Evolutionary conservation across 2,113 vertebrate species (phyloP).

Genomic region (Aspiorhynchus laticeps): DNA sequence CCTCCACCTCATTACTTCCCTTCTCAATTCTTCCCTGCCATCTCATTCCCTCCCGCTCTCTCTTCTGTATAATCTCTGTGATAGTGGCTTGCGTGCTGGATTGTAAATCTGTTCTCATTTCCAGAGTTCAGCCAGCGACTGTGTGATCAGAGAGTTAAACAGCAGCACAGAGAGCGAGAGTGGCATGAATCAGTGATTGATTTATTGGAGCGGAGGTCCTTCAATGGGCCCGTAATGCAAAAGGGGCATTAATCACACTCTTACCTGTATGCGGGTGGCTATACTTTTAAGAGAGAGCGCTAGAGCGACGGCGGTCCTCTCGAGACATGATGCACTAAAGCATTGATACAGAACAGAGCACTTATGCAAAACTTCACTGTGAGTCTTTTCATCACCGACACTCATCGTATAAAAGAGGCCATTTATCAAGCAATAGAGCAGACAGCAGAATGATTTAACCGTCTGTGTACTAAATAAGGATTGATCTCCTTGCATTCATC

Average conservation of each 20-base stretch:
- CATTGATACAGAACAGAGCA: constrained; percentile 19
- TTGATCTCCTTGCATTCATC: constrained; percentile 43
- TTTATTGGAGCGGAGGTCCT: constrained; percentile 37
- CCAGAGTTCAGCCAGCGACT: constrained; percentile 27
- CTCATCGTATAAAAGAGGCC: constrained; percentile 17
- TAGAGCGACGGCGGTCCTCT: background rate
- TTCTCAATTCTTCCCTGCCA: background rate
- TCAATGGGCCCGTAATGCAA: constrained; percentile 19
- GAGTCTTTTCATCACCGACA: constrained; percentile 33
- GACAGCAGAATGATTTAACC: constrained; percentile 20
- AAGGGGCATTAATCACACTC: constrained; percentile 40
- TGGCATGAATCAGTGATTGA: constrained; percentile 33
- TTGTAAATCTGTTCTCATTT: constrained; percentile 52
- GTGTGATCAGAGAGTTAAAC: constrained; percentile 53
- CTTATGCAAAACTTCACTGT: constrained; percentile 37
- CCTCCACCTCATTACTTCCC: background rate
- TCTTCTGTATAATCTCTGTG: constrained; percentile 2
- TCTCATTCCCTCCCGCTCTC: background rate
- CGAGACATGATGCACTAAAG: background rate
- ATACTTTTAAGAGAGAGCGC: background rate
- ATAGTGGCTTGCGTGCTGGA: constrained; percentile 25
- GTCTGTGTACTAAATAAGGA: constrained; percentile 44
- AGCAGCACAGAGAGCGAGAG: background rate
- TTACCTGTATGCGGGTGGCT: constrained; percentile 33
- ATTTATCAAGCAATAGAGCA: constrained; percentile 31